Base-by-base conservation (phyloP, 2,797 vertebrate species). In the Sebastes nivosus region DNA sequence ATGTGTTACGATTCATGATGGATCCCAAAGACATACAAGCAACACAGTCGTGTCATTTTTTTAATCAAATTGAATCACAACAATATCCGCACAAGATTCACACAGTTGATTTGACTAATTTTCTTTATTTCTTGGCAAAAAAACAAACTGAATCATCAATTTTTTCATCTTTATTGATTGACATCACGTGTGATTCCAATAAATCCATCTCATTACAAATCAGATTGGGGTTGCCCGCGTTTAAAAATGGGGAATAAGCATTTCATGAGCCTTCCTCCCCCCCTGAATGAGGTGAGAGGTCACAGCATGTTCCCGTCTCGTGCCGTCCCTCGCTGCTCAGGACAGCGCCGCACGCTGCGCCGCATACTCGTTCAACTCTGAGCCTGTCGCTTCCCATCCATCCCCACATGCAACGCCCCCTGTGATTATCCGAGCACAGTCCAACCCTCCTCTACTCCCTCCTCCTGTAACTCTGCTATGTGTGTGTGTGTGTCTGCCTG, bases 321-420 rank as follows among this genome's bases (percentile, higher is more conserved):
- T 80, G 82, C 88, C 83, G 88, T 91, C 92, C 87, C 87, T 93
- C 65, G 88, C 93, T 93, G 92, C 77, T 90, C 89, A 81, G 89
- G 71, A 91, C 91, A 86, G 86, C 91, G 84, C 87, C 83, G 91
- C 96, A 94, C 74, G 92, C 96, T 96, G 96, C 92, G 96, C 93
- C 90, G 87, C 93, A 94, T 88, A 96, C 95, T 94, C 95, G 65
- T 96, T 97, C 94, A 95, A 95, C 97, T 95, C 95, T 76, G 89
- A 93, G 97, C 93, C 96, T 98, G 98, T 98, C 97, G 95, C 96
- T 94, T 96, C 95, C 94, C 94, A 98, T 98, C 95, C 93, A 94
- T 97, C 95, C 95, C 86, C 83, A 34, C 92, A 88, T 89, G 84
- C 79, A 93, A 92, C 89, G 89, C 93, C 95, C 95, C 94, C 95